Evolutionary conservation across 2,113 vertebrate species (phyloP), one percentile per base, ranked within the genome.

Genomic region (Petroica traversi): DNA sequence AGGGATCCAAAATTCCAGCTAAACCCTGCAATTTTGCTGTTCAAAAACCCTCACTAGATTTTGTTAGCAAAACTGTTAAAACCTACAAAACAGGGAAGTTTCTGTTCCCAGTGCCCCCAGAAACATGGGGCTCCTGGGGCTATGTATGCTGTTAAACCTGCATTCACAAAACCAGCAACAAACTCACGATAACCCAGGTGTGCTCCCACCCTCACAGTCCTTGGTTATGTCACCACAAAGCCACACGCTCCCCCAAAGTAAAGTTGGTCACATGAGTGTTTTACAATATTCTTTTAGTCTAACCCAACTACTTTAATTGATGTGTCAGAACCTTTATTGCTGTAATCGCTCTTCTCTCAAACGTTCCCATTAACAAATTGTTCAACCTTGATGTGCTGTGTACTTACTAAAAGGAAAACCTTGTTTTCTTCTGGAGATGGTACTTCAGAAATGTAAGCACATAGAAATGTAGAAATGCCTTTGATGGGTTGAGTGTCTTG

Each of bases 371-470:
- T 66, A 82, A 88, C 69, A 76, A 79, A 82, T 55, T 66, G 40
- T 79, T 93, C 74, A 91, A 62, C 74, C 51, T 92, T 92, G 46
- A 72, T 82, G 58, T 73, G 71, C n/a, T 89, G 23, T 38, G 34
- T 45, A 51, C 64, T 61, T 68, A 66, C 13, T n/a, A 33, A 72
- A 82, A 72, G 29, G 20, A 79, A 82, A 61, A 51, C 10, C 20
- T 66, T 59, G 22, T 48, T 71, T 89, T 55, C 61, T 76, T 81
- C 75, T 80, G n/a, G 29, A 92, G 59, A 54, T 38, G 76, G n/a
- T 71, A 62, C 89, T 88, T 88, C n/a, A 61, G 71, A 85, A 88
- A 38, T 4, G 4, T 33, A 77, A 95, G 54, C 12, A 8, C 8
- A 0, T 12, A 57, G 49, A 72, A 86, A 89, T 29, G 23, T 58